Evolutionary conservation across 2,888 invertebrate species (phyloP).

Genomic region (Phrixothrix hirtus): DNA sequence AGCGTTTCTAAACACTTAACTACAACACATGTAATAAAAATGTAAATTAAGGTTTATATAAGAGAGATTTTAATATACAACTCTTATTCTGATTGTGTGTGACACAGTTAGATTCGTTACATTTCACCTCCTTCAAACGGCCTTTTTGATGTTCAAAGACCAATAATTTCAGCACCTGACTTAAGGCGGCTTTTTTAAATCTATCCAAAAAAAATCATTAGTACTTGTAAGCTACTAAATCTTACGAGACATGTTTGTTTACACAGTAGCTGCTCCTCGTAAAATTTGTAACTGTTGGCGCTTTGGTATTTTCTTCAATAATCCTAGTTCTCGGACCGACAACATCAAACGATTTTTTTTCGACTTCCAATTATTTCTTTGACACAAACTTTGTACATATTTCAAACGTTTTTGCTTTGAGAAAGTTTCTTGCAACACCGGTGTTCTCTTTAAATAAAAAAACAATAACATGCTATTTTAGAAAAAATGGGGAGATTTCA

Average conservation of each 20-base stretch:
- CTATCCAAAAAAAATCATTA: conserved; percentile 12
- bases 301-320: not conserved
- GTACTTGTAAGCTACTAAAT: conserved; percentile 16
- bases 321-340: too few species aligned
- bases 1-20: not conserved
- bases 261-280: conserved; percentile 20
- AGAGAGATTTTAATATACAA: not conserved
- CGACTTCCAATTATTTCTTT: too few species aligned
- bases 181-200: not conserved
- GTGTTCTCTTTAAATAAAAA: too few species aligned
- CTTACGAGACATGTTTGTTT: conserved; percentile 18
- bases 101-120: not conserved
- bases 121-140: not conserved
- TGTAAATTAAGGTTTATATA: not conserved
- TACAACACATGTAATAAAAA: not conserved
- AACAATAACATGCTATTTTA: too few species aligned
- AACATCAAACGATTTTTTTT: too few species aligned
- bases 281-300: conserved; percentile 19
- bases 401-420: too few species aligned
- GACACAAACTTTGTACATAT: too few species aligned
- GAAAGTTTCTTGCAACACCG: too few species aligned
- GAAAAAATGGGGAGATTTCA: too few species aligned
- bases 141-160: not conserved
- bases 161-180: not conserved
- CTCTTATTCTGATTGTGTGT: not conserved